Conservation (phyloP, 2,888 invertebrate species). For the Agrilus biguttatus region DNA sequence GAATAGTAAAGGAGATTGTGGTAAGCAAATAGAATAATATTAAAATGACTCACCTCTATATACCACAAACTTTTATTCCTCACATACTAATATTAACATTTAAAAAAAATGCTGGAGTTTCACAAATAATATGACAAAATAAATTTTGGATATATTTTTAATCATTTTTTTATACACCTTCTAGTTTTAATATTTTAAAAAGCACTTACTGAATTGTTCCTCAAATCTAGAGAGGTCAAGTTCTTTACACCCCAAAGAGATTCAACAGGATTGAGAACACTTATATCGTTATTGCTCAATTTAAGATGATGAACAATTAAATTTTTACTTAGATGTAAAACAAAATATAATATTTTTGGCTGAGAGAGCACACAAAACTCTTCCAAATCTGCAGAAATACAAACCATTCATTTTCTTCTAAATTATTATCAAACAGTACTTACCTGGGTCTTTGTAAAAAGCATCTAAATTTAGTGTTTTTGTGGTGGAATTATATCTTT, state of each 20-base stretch:
- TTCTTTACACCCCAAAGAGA: constrained; percentile 15
- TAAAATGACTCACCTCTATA: too few relatives aligned
- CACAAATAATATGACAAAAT: too few relatives aligned
- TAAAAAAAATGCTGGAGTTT: too few relatives aligned
- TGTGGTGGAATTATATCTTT: constrained; percentile 22
- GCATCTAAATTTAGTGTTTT: constrained; percentile 28
- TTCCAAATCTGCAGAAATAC: constrained; percentile 16
- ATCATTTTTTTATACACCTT: too few relatives aligned
- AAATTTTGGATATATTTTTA: too few relatives aligned
- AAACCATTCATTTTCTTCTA: not conserved
- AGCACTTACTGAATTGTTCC: constrained; percentile 12
- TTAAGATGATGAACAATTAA: constrained; percentile 18
- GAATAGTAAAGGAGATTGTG: too few relatives aligned
- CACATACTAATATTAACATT: too few relatives aligned
- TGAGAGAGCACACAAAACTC: constrained; percentile 34
- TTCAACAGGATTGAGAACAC: constrained; percentile 22
- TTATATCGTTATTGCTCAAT: constrained; percentile 24
- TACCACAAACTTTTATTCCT: too few relatives aligned
- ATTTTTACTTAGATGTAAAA: constrained; percentile 25
- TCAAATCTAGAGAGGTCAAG: constrained; percentile 11
- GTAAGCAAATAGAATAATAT: too few relatives aligned
- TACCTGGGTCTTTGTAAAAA: constrained; percentile 32
- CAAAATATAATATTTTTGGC: constrained; percentile 32
- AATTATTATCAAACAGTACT: constrained; percentile 9
- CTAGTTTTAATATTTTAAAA: too few relatives aligned